Conservation (phyloP, 2,113 vertebrate genomes). For the Festucalex cinctus region DNA sequence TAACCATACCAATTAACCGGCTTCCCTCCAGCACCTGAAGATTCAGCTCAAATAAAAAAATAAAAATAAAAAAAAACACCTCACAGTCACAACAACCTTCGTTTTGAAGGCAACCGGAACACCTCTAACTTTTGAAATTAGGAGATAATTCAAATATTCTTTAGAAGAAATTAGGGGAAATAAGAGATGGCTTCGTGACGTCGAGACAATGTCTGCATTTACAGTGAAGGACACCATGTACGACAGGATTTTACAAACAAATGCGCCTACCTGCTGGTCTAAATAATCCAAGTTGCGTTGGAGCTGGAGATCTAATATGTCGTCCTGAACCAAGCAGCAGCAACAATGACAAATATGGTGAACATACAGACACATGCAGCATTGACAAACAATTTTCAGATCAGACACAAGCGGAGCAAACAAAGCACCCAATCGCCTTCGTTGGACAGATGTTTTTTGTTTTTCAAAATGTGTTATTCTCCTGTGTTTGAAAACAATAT, state of each 20-base stretch:
- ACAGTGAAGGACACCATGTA: background rate
- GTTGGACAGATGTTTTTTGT: background rate
- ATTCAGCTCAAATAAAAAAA: constrained; percentile 25
- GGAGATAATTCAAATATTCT: background rate
- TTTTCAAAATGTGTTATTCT: background rate
- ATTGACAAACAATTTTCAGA: constrained; percentile 12
- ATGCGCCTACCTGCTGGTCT: constrained; percentile 91
- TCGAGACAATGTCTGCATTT: background rate
- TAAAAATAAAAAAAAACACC: constrained; percentile 11
- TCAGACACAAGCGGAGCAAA: constrained; percentile 23
- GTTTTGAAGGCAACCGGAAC: background rate
- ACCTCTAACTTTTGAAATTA: background rate
- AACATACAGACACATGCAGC: constrained; percentile 52
- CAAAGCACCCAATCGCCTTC: background rate
- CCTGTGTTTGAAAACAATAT: background rate
- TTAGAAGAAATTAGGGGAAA: background rate
- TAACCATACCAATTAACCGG: constrained; percentile 80
- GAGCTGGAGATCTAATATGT: constrained; percentile 98
- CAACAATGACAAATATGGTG: constrained; percentile 51
- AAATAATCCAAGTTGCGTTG: constrained; percentile 98
- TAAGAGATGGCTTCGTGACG: background rate
- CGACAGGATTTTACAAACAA: constrained; percentile 2
- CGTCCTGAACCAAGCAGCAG: constrained; percentile 81
- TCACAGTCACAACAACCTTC: constrained; percentile 1
- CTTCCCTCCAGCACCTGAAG: constrained; percentile 86